These are phyloP conservation scores for Clavelina lepadiformis DNA, from an alignment of 23 tunicate species.

Conservation along the genomic window DNA sequence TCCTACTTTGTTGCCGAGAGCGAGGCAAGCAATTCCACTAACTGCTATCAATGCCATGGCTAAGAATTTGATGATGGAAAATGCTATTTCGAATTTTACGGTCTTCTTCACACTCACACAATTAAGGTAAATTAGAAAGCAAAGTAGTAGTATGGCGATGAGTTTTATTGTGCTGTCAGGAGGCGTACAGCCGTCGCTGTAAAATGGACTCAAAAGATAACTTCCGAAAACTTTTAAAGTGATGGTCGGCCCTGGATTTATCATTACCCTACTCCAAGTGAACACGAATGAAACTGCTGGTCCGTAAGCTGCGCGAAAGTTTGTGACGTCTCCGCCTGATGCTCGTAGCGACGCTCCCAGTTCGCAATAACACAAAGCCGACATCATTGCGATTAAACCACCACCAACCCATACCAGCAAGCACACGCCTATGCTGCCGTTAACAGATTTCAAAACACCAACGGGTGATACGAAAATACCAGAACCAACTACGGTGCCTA, in stretches of 20 bases:
- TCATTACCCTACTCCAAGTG: constrained; percentile 1
- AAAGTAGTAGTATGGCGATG: constrained; percentile 4
- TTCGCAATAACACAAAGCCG: constrained; percentile 61
- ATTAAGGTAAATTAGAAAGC: constrained; percentile 22
- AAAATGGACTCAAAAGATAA: constrained; percentile 41
- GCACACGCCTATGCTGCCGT: constrained; percentile 62
- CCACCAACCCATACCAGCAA: constrained; percentile 51
- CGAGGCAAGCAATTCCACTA: constrained; percentile 31
- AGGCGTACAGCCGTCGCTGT: constrained; percentile 23
- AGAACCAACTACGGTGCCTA: constrained; percentile 35
- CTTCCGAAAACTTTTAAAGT: constrained; percentile 28
- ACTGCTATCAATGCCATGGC: constrained; percentile 33
- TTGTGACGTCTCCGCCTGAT: constrained; percentile 37
- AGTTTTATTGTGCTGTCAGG: constrained; percentile 37
- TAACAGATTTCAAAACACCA: constrained; percentile 34
- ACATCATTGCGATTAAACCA: constrained; percentile 26
- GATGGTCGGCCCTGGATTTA: constrained; percentile 2
- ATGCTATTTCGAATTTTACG: constrained; percentile 35
- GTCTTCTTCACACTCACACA: constrained; percentile 31
- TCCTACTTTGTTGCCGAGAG: constrained; percentile 39
- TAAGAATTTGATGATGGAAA: constrained; percentile 41
- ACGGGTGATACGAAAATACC: constrained; percentile 56
- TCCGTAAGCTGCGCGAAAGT: constrained; percentile 52
- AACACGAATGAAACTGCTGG: constrained; percentile 27
- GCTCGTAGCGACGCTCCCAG: constrained; percentile 32